Evolutionary conservation across 2,113 vertebrate genomes (phyloP), one percentile per base, ranked within the genome.

Genomic region (Corythoichthys haematopterus): DNA sequence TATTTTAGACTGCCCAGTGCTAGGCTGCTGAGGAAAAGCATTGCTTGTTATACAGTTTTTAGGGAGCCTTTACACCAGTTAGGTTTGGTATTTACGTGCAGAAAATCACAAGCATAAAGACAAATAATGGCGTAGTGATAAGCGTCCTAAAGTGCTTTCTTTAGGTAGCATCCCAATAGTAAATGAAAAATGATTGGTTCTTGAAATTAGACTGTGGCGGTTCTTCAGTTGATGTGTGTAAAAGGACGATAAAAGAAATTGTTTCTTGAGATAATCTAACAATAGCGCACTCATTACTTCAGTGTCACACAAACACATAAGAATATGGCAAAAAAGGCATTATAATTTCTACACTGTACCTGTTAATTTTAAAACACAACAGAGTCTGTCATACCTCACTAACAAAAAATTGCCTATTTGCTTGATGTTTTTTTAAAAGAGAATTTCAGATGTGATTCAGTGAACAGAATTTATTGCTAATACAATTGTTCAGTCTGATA

Each of bases 211-310:
- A 56, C 56, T 0, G 1, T 16, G 48, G 40, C 12, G 2, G 56
- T 53, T 52, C 1, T 47, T 61, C 28, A 51, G 55, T 52, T 47
- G 64, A 20, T 45, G 48, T 38, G 15, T 46, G 45, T 80, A 48
- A 70, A 38, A 37, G 66, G 52, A 64, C 82, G 75, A 75, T 79
- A 68, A 78, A 87, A 80, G 74, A 69, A 63, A 74, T 67, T 64
- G 65, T 74, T 72, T 66, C 45, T 75, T 58, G 11, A 59, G 36
- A 37, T 20, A 14, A 55, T 67, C 69, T 28, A 75, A 66, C 45
- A 38, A 48, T 66, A 57, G 35, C 61, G 40, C 37, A 2, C 38
- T 4, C 37, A 10, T 11, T 60, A 38, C 45, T 46, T 10, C 36
- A 60, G 65, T 40, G 6, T 40, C 15, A 58, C 57, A 10, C 36